Evolutionary conservation across 2,797 vertebrate genomes (phyloP).

Genomic region (Halcyon leucocephala): DNA sequence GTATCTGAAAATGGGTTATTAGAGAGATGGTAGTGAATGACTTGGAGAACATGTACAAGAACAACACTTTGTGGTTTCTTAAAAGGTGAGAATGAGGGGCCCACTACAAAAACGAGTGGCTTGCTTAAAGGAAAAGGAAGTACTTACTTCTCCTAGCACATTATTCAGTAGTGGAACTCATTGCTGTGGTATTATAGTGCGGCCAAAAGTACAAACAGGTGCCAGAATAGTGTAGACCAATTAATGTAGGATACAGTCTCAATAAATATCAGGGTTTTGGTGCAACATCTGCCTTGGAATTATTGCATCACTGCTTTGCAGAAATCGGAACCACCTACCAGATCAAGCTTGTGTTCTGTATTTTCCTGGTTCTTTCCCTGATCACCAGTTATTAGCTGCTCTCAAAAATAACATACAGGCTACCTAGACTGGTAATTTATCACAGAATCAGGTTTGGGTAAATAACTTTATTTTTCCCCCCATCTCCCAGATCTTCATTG

Average conservation of each 20-base stretch:
- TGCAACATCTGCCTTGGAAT: neutral
- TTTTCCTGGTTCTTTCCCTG: neutral
- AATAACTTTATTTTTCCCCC: neutral
- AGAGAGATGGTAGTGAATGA: neutral
- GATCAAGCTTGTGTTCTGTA: neutral
- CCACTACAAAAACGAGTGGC: accelerated
- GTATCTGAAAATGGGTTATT: neutral
- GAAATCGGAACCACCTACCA: accelerated
- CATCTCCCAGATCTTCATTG: constrained; percentile 91
- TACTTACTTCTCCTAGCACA: neutral
- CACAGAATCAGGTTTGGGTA: neutral
- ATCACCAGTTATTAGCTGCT: neutral
- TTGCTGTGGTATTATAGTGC: neutral
- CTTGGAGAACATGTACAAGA: neutral
- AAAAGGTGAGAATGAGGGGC: neutral
- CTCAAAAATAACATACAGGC: neutral
- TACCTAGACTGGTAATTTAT: neutral
- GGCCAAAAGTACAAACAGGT: neutral
- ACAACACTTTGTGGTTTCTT: neutral
- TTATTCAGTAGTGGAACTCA: neutral
- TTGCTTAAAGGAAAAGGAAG: neutral
- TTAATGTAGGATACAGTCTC: neutral
- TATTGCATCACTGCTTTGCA: neutral
- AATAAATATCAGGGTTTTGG: neutral
- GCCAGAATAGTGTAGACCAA: neutral